Percentiles rank a stretch among this genome's conserved stretches.
Conservation (phyloP, 2,113 vertebrate species). For the Mesitornis unicolor region DNA sequence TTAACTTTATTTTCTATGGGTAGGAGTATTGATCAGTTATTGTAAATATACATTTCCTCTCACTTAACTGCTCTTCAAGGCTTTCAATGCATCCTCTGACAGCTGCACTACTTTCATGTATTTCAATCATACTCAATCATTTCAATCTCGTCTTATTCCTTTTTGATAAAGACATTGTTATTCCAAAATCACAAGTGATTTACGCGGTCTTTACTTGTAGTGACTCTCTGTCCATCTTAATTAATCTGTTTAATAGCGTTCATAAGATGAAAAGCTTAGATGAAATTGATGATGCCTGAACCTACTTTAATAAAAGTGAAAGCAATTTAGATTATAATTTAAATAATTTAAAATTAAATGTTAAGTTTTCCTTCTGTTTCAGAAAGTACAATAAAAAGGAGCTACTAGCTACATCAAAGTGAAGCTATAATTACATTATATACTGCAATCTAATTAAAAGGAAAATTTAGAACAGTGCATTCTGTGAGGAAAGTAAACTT, state of each 20-base stretch:
- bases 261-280: not conserved
- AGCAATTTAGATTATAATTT: not conserved
- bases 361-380: not conserved
- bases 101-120: not conserved
- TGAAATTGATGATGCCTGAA: not conserved
- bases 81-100: not conserved
- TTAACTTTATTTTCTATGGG: not conserved
- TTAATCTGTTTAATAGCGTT: not conserved
- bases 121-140: not conserved
- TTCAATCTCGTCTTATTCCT: not conserved
- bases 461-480: not conserved
- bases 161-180: not conserved
- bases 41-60: not conserved
- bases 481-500: not conserved
- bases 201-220: not conserved
- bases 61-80: not conserved
- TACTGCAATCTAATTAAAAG: accelerated
- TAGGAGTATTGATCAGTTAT: not conserved
- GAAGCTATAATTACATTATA: not conserved
- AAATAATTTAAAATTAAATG: not conserved
- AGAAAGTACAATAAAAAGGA: not conserved
- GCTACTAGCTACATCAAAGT: not conserved
- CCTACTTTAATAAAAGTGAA: not conserved
- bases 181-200: not conserved
- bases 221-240: not conserved